Evolutionary conservation across 2,113 vertebrate species (phyloP), one percentile per base, ranked within the genome.

Genomic region (Camarhynchus parvulus): DNA sequence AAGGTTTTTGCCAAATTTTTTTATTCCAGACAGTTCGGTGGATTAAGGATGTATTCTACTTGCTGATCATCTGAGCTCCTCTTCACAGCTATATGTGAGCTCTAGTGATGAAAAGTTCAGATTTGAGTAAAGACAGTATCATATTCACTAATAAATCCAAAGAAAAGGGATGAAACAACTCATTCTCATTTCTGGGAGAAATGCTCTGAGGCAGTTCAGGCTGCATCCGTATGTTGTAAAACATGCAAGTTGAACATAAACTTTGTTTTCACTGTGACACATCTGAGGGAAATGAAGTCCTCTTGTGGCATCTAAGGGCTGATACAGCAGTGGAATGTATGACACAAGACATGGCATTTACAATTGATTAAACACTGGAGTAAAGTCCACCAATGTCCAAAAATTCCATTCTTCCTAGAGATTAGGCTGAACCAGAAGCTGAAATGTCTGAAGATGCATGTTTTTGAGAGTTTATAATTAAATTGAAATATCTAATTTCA

Each of bases 401-500:
- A 93, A 87, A 83, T 78, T 63, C 21, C 28, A 25, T 66, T 14
- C 1, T 37, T 56, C 7, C 24, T 64, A 41, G 9, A 80, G 15
- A 37, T 18, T 0, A 0, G 23, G 67, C 5, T 47, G 33, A 77
- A 44, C 1, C 8, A 72, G 23, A 62, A 55, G 2, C 9, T 37
- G 16, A 66, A 72, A 70, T 70, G 18, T 67, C 25, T 62, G 37
- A 75, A 73, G 4, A 1, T 39, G 18, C 4, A 4, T 20, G 7
- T 20, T 66, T 78, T 73, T 46, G 20, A 42, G 13, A 1, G 3
- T 17, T 88, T 80, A 19, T 37, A 39, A 69, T 7, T 42, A 88
- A 77, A 70, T 27, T 3, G 3, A 73, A 85, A 89, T 3, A 31
- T 6, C 4, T 41, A 41, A 79, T 52, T 25, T 76, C 24, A 41